A percentile compares a stretch with the other conserved stretches of the same genome.
Evolutionary conservation across 2,797 vertebrate genomes (phyloP).

Genomic region (Etheostoma nigrum): DNA sequence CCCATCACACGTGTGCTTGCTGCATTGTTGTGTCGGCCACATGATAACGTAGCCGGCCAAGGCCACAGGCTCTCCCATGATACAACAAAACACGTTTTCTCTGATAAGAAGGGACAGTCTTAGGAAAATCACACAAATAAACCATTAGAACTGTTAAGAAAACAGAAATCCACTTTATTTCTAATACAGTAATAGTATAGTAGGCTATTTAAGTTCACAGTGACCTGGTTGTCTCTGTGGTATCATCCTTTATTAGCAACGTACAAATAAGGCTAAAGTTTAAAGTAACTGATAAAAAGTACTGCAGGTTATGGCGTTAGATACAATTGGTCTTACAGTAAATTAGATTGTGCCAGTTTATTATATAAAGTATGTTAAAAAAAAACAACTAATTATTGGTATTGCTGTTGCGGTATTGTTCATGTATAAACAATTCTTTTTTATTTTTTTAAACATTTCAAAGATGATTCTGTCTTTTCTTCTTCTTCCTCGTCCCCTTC

Average conservation of each 20-base stretch:
- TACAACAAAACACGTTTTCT: slow-evolving; percentile 13
- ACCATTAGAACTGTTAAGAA: background rate
- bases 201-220: background rate
- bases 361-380: too few relatives aligned
- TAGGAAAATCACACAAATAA: background rate
- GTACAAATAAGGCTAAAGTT: background rate
- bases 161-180: background rate
- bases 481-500: background rate
- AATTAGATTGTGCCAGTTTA: background rate
- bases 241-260: background rate
- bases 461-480: background rate
- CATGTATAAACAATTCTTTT: too few relatives aligned
- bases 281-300: background rate
- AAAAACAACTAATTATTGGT: too few relatives aligned
- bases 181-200: too few relatives aligned
- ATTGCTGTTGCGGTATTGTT: too few relatives aligned
- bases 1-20: slow-evolving; percentile 25
- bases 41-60: slow-evolving; percentile 30
- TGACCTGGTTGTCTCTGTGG: background rate
- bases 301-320: background rate
- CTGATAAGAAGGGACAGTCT: too few relatives aligned
- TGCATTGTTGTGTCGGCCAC: slow-evolving; percentile 34
- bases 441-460: background rate
- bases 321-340: background rate
- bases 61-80: slow-evolving; percentile 35